Conservation (phyloP, 2,113 vertebrate species). For the Leucoraja erinaceus region DNA sequence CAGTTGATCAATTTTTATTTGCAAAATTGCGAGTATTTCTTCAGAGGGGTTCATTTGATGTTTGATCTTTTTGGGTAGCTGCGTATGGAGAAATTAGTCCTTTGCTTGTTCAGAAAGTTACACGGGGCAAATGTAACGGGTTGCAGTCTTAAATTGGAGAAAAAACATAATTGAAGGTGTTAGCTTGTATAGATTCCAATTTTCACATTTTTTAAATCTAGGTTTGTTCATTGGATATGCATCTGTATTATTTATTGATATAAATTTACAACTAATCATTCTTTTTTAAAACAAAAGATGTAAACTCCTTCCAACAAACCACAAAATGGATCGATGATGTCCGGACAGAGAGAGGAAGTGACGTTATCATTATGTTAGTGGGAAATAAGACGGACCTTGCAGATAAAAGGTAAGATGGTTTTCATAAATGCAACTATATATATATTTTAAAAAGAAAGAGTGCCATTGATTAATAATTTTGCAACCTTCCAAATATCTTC, state of each 20-base stretch:
- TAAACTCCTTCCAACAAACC: constrained; percentile 98
- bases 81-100: no score
- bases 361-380: constrained; percentile 98
- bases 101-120: neutral
- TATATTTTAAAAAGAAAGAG: no score
- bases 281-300: constrained; percentile 59
- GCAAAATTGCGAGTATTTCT: neutral
- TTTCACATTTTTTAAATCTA: neutral
- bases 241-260: neutral
- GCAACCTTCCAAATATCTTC: neutral
- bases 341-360: constrained; percentile 92
- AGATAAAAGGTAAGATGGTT: constrained; percentile 80
- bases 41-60: neutral
- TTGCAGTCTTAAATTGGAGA: neutral
- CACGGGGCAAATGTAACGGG: neutral
- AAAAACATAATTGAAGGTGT: neutral
- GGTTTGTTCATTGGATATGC: neutral
- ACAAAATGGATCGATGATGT: constrained; percentile 99
- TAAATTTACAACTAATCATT: neutral
- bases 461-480: neutral
- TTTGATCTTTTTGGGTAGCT: neutral
- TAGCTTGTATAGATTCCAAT: neutral
- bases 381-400: constrained; percentile 98
- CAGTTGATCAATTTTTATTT: neutral
- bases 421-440: neutral